Conservation (phyloP, 2,888 invertebrate species). For the Lithophane leautieri region DNA sequence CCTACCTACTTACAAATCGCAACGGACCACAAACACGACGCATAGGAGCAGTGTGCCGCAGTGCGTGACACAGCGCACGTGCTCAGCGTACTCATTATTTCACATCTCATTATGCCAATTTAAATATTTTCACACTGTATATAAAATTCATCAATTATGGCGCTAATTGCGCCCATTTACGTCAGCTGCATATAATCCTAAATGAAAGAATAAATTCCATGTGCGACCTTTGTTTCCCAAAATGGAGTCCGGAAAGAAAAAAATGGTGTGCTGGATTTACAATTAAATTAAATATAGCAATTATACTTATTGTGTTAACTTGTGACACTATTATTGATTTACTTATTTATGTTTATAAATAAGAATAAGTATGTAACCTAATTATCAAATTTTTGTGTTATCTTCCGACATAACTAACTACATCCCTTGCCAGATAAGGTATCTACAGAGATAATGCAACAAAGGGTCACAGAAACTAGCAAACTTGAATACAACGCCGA, state of each 20-base stretch:
- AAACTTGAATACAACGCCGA: slow-evolving; percentile 31
- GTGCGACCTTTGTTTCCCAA: slow-evolving; percentile 40
- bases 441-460: slow-evolving; percentile 37
- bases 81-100: slow-evolving; percentile 25
- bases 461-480: slow-evolving; percentile 45
- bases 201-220: slow-evolving; percentile 58
- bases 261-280: neutral
- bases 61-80: slow-evolving; percentile 51
- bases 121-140: slow-evolving; percentile 5
- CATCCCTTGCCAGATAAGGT: slow-evolving; percentile 38
- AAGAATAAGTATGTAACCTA: neutral
- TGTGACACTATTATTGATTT: slow-evolving; percentile 8
- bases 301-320: neutral
- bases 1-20: slow-evolving; percentile 58
- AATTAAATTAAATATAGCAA: slow-evolving; percentile 3
- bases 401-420: slow-evolving; percentile 11
- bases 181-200: slow-evolving; percentile 38
- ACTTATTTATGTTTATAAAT: neutral
- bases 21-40: slow-evolving; percentile 38
- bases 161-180: slow-evolving; percentile 30
- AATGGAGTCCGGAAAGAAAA: slow-evolving; percentile 38
- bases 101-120: slow-evolving; percentile 19
- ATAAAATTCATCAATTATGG: slow-evolving; percentile 14
- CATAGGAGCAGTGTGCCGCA: slow-evolving; percentile 10
- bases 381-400: slow-evolving; percentile 7